Percentiles rank a stretch among this genome's conserved stretches.
These are phyloP conservation scores for Caerostris darwini DNA, from an alignment of 1,140 invertebrate genomes.

Conservation along the genomic window DNA sequence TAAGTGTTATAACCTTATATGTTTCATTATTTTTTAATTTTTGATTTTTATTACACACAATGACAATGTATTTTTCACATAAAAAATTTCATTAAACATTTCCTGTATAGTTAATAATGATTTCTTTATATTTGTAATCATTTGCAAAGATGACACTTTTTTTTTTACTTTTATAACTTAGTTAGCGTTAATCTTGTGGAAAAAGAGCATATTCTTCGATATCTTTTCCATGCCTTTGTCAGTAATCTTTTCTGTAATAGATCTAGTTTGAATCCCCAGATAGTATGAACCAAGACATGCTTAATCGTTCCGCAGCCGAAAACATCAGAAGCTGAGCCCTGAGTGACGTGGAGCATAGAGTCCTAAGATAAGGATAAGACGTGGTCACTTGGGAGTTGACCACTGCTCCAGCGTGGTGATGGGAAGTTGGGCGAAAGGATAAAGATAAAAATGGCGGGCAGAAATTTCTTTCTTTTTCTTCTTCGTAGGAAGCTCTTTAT, in stretches of 20 bases:
- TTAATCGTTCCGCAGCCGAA: conserved; percentile 22
- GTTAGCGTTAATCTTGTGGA: too few relatives aligned
- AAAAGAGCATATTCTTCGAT: too few relatives aligned
- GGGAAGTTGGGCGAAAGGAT: conserved; percentile 20
- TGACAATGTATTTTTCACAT: too few relatives aligned
- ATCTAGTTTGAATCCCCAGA: background rate
- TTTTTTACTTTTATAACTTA: too few relatives aligned
- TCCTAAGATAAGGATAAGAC: conserved; percentile 44
- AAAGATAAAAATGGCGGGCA: conserved; percentile 1
- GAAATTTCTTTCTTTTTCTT: background rate
- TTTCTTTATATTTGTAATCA: too few relatives aligned
- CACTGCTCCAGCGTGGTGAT: conserved; percentile 13
- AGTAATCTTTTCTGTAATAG: background rate
- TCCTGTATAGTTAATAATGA: too few relatives aligned
- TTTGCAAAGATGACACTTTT: too few relatives aligned
- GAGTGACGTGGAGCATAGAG: background rate
- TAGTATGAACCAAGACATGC: background rate
- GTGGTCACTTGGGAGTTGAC: conserved; percentile 45
- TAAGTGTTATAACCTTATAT: too few relatives aligned
- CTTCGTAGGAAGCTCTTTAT: background rate
- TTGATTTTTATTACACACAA: too few relatives aligned
- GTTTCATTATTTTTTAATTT: too few relatives aligned
- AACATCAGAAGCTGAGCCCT: background rate
- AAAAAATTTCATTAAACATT: too few relatives aligned
- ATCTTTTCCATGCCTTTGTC: background rate